Percentiles rank a stretch among this genome's conserved stretches.
Conservation (phyloP, 2,888 invertebrate species). For the Aleiodes leptofemur region DNA sequence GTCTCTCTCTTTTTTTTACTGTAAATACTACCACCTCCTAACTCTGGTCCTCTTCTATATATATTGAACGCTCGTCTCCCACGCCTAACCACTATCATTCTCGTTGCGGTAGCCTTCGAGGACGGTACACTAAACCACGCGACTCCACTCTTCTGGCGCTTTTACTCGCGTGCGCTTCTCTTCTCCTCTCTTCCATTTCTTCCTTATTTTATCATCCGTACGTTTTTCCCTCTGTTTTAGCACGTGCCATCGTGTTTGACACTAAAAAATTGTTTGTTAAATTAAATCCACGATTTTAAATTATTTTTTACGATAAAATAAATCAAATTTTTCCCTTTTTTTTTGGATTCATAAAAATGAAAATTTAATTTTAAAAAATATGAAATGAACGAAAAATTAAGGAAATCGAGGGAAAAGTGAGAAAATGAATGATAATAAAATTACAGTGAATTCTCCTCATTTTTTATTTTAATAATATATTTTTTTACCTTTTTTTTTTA, state of each 20-base stretch:
- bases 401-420: no score
- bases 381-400: background rate
- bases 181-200: constrained; percentile 25
- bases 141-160: constrained; percentile 48
- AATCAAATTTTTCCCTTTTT: background rate
- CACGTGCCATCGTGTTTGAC: constrained; percentile 39
- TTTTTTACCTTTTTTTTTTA: background rate
- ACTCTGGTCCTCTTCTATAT: constrained; percentile 39
- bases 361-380: no score
- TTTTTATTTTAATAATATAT: background rate
- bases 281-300: constrained; percentile 3
- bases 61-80: constrained; percentile 52
- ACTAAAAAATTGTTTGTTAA: background rate
- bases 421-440: background rate
- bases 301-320: background rate
- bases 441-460: background rate
- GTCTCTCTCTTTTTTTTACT: background rate
- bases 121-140: constrained; percentile 48
- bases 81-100: constrained; percentile 61
- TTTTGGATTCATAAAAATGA: background rate
- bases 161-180: constrained; percentile 51
- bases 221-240: constrained; percentile 39
- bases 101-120: constrained; percentile 60
- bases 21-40: constrained; percentile 27
- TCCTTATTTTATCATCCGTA: constrained; percentile 40